These are phyloP conservation scores for Mustelus asterias DNA, from an alignment of 2,113 vertebrate genomes.

Conservation along the genomic window DNA sequence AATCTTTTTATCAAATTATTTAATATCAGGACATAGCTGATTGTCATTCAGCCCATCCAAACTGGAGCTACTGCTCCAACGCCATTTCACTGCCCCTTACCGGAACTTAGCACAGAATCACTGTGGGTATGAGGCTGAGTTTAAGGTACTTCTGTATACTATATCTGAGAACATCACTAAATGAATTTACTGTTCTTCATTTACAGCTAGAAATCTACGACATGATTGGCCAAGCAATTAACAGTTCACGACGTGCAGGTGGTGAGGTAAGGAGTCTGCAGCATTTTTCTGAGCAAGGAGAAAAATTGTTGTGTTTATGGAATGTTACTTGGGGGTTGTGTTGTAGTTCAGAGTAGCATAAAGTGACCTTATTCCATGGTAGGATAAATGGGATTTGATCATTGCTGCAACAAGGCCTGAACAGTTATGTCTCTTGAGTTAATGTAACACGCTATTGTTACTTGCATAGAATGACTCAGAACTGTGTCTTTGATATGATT, in stretches of 20 bases:
- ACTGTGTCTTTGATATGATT: background rate
- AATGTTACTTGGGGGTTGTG: background rate
- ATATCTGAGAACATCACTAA: background rate
- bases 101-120: background rate
- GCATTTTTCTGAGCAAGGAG: background rate
- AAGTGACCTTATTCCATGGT: background rate
- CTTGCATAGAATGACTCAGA: background rate
- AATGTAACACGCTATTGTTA: background rate
- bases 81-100: background rate
- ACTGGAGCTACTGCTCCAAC: background rate
- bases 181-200: slow-evolving; percentile 30
- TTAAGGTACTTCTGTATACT: background rate
- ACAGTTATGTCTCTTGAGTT: background rate
- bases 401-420: background rate
- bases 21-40: background rate
- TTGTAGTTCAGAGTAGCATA: too few relatives aligned
- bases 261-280: slow-evolving; percentile 73
- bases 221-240: slow-evolving; percentile 97
- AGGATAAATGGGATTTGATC: background rate
- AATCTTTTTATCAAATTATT: background rate
- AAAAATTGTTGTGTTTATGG: background rate
- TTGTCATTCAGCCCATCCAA: background rate
- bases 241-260: slow-evolving; percentile 84
- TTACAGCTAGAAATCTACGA: slow-evolving; percentile 94
- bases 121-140: background rate